Percentiles rank a stretch among this genome's conserved stretches.
These are phyloP conservation scores for Dipodomys spectabilis DNA, from an alignment of 2,113 vertebrate genomes.

Conservation along the genomic window DNA sequence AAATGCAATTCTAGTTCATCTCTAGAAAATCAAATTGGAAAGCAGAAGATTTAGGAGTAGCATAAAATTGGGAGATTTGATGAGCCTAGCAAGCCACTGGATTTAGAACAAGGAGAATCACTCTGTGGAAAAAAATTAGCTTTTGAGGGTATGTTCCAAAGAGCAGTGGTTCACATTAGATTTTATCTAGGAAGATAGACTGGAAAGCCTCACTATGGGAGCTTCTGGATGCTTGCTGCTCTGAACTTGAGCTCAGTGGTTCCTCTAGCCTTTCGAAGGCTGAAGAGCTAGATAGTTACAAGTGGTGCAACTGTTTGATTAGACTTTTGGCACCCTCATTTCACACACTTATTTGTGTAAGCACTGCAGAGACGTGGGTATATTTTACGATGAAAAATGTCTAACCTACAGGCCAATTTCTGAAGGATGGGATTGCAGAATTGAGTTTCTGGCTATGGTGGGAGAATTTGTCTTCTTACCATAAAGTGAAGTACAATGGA, in stretches of 20 bases:
- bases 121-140: neutral
- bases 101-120: constrained; percentile 9
- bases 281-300: neutral
- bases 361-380: neutral
- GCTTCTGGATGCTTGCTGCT: neutral
- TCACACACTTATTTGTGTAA: neutral
- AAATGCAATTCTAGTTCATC: constrained; percentile 43
- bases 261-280: neutral
- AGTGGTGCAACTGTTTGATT: neutral
- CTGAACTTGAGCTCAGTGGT: neutral
- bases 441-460: neutral
- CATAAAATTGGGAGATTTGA: neutral
- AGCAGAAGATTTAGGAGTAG: constrained; percentile 9
- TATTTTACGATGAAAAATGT: too few relatives aligned
- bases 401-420: neutral
- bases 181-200: constrained; percentile 36
- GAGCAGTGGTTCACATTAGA: neutral
- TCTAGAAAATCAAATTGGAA: constrained; percentile 17
- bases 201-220: neutral
- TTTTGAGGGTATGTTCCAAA: neutral
- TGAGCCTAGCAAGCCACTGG: neutral
- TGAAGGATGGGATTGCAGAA: neutral
- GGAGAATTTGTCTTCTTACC: neutral
- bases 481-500: neutral
- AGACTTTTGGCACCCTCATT: neutral